phyloP scores from a whole-genome alignment of 1,140 invertebrate genomes.

The Oryctes rhinoceros region DNA sequence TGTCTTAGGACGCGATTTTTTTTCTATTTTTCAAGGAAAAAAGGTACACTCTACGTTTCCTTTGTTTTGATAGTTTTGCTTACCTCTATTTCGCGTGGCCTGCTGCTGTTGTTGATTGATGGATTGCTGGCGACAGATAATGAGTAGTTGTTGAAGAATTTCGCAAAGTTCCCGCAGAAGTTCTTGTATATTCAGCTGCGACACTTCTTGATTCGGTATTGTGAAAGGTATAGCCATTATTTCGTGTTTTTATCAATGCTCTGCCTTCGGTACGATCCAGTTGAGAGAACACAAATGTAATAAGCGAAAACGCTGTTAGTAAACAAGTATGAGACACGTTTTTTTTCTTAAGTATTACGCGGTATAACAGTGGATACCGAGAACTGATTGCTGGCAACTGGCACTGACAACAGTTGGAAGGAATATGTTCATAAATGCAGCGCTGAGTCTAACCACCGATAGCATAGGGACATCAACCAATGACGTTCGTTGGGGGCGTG shows the following conservation, averaged over 20 bases:
- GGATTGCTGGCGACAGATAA: conserved; percentile 34
- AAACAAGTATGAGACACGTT: conserved; percentile 22
- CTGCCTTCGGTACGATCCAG: neutral
- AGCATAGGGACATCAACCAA: conserved; percentile 38
- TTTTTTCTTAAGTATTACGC: conserved; percentile 3
- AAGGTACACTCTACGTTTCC: neutral
- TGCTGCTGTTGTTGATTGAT: conserved; percentile 14
- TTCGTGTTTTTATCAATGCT: neutral
- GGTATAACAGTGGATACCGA: neutral
- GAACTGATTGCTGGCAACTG: conserved; percentile 29
- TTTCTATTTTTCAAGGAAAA: neutral
- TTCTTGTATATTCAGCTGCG: conserved; percentile 51
- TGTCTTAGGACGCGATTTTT: neutral
- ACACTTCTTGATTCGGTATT: conserved; percentile 58
- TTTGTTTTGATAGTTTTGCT: neutral
- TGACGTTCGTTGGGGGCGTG: conserved; percentile 28
- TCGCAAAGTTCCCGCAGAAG: conserved; percentile 52
- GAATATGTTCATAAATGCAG: conserved; percentile 45
- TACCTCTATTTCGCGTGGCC: conserved; percentile 34
- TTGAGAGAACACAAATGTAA: neutral
- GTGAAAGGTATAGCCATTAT: conserved; percentile 61
- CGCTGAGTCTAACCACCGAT: conserved; percentile 26
- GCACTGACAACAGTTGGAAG: conserved; percentile 45
- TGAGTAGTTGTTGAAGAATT: conserved; percentile 24
- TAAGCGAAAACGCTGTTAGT: neutral